Evolutionary conservation across 2,113 vertebrate genomes (phyloP), one percentile per base, ranked within the genome.

Genomic region (Casuarius casuarius): DNA sequence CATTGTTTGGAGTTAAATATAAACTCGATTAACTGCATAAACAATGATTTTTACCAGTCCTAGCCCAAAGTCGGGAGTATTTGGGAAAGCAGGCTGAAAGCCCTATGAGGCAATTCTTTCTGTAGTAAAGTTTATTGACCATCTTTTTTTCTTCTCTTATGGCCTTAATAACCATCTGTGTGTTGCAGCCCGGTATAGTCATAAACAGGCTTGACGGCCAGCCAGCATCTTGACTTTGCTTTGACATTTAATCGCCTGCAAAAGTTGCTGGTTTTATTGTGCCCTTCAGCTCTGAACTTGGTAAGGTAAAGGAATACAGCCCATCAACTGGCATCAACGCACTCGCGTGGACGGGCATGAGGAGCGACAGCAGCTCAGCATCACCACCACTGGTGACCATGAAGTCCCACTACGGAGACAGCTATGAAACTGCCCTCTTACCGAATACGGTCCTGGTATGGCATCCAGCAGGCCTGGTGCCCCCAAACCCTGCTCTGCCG

Each of bases 191-290:
- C 46, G 82, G 26, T 54, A 67, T 5, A 10, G 51, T 1, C 48
- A 9, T 5, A 31, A 80, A 42, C 49, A 83, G 67, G 49, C 73
- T 44, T 84, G 92, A 89, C 63, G 78, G 72, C 88, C 14, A 52
- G 72, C 83, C 92, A 96, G 65, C 54, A 62, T 20, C 95, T 87
- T 90, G 88, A 92, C 94, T 93, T 95, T 92, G 76, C 73, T 89
- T 63, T 77, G 89, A 95, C 91, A 94, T 89, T 89, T 89, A 66
- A 89, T 74, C 73, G 73, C 86, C 56, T 12, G 44, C 75, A 96
- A 92, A 93, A 48, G 44, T 44, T 62, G 72, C 76, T 92, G 85
- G 91, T 63, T 44, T 40, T 2, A 46, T 40, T 13, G 58, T 17
- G 19, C 61, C 62, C 83, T 48, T 42, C 62, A 40, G 48, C 12